phyloP scores from a whole-genome alignment of 2,888 invertebrate genomes.

The Liposcelis brunnea region DNA sequence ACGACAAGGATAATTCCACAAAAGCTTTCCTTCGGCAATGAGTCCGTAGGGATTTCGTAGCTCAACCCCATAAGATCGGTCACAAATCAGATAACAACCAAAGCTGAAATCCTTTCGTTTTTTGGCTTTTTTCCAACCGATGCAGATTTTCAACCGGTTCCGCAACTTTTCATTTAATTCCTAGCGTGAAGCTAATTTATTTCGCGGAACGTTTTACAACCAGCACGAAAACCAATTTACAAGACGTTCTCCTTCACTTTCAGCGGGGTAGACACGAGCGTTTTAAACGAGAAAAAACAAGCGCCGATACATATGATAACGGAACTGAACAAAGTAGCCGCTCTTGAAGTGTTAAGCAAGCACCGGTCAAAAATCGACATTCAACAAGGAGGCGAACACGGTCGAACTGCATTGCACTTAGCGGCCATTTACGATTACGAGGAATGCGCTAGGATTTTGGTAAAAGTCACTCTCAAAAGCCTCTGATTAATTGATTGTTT shows the following conservation, averaged over 20 bases:
- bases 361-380: conserved; percentile 53
- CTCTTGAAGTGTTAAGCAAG: conserved; percentile 48
- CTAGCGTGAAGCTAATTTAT: too few relatives aligned
- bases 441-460: conserved; percentile 63
- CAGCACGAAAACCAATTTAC: not conserved
- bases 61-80: too few relatives aligned
- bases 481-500: not conserved
- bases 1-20: not conserved
- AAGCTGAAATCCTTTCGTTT: not conserved
- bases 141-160: conserved; percentile 1
- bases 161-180: conserved; percentile 3
- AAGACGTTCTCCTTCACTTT: conserved; percentile 20
- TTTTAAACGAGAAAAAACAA: conserved; percentile 59
- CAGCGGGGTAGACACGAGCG: conserved; percentile 48
- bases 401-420: conserved; percentile 63
- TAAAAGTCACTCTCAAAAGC: too few relatives aligned
- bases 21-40: not conserved
- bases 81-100: too few relatives aligned
- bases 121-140: not conserved
- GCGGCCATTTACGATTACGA: conserved; percentile 74
- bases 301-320: conserved; percentile 66
- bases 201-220: too few relatives aligned
- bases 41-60: not conserved
- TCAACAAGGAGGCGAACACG: conserved; percentile 60
- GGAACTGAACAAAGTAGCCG: conserved; percentile 54